Evolutionary conservation across 2,888 invertebrate genomes (phyloP), one percentile per base, ranked within the genome.

Genomic region (Kryphioiulus occultus): DNA sequence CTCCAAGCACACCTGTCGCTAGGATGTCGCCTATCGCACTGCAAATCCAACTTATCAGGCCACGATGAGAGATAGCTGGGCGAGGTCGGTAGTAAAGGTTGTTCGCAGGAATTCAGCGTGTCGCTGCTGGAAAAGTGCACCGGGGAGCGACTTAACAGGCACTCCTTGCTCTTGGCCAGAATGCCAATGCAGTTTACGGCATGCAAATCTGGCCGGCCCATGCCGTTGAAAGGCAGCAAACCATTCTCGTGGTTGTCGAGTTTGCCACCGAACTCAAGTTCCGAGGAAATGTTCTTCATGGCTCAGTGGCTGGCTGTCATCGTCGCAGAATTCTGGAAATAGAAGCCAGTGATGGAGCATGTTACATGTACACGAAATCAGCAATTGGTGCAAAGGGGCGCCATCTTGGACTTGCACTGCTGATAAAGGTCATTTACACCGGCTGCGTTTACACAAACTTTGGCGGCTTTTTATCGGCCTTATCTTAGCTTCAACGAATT

Each of bases 231-330:
- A 26, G 68, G 68, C 68, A 68, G 68, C 68, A 68, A 68, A 9
- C 68, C 68, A 68, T 68, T 22, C 12, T 68, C 68, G 68, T 68
- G 68, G 68, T 68, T 85, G 15, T 85, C 85, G 22, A 85, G 22
- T 22, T 85, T 85, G 0, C 85, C 85, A 26, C 42, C 30, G 47
- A 47, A 85, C 22, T 85, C 85, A 44, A 85, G 44, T 85, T 85
- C 85, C n/a, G 85, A 42, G 30, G 85, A 39, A 44, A 85, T 85
- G 47, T 85, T 85, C 26, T 85, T 85, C 85, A 85, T 85, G 42
- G 42, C 42, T 85, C 47, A 85, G 9, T 10, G 47, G 15, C 47
- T 47, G 44, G 47, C 22, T 42, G 19, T 85, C 47, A 47, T 85
- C 47, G 2, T 0, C 0, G 68, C 22, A 10, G 68, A 10, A 68